Evolutionary conservation across 1,140 invertebrate genomes (phyloP).

Genomic region (Hermetia illucens): DNA sequence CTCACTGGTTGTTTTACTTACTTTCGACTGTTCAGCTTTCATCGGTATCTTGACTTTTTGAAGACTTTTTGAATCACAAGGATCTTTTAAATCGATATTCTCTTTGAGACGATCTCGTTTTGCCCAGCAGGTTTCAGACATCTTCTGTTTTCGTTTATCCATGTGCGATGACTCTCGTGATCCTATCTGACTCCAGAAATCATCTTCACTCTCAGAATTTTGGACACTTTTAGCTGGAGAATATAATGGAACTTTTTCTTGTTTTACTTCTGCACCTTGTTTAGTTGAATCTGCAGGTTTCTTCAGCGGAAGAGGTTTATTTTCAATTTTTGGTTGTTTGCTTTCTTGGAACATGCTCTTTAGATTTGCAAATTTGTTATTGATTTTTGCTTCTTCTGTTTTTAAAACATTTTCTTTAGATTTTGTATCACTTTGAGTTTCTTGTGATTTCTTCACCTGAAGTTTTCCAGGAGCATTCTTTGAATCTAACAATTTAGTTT

Average conservation of each 20-base stretch:
- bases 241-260: conserved; percentile 20
- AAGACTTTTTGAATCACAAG: background rate
- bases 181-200: conserved; percentile 28
- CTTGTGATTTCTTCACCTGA: no score
- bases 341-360: conserved; percentile 2
- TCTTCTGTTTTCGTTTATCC: conserved; percentile 22
- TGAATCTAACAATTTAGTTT: no score
- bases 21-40: conserved; percentile 1
- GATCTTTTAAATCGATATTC: conserved; percentile 1
- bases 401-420: conserved; percentile 10
- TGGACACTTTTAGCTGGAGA: conserved; percentile 11
- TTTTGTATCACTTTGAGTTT: no score
- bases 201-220: conserved; percentile 26
- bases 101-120: conserved; percentile 4
- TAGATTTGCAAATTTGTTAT: conserved; percentile 14
- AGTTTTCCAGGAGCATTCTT: no score
- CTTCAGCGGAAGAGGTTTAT: background rate
- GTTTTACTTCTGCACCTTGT: conserved; percentile 9
- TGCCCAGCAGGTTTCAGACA: conserved; percentile 10
- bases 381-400: conserved; percentile 9
- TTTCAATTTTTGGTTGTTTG: background rate
- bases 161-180: conserved; percentile 26
- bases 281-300: conserved; percentile 6
- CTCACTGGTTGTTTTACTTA: background rate
- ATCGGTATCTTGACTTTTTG: background rate